These are phyloP conservation scores for Lasioglossum pauxillum DNA, from an alignment of 2,888 invertebrate genomes.

Conservation along the genomic window DNA sequence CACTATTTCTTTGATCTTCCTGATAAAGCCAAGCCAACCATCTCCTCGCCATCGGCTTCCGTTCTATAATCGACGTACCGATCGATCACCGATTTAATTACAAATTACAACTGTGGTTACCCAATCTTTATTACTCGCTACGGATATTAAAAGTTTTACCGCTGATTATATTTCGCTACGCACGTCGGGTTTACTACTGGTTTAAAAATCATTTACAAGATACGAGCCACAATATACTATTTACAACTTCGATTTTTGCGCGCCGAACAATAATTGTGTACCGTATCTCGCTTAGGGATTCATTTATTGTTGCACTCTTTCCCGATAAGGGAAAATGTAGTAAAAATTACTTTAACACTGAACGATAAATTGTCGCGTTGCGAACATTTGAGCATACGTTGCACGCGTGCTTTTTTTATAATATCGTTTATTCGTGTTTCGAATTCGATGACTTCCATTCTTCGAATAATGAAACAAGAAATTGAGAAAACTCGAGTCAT, in stretches of 20 bases:
- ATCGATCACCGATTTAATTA: neutral
- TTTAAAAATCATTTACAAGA: neutral
- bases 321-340: neutral
- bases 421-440: neutral
- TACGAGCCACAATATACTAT: neutral
- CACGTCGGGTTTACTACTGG: neutral
- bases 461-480: neutral
- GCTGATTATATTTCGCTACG: neutral
- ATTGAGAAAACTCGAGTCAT: neutral
- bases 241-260: neutral
- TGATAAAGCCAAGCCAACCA: neutral
- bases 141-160: neutral
- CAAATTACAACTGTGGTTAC: neutral
- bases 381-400: neutral
- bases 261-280: neutral
- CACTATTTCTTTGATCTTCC: constrained; percentile 3
- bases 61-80: neutral
- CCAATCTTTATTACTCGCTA: neutral
- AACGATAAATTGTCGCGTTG: neutral
- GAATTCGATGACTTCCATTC: neutral
- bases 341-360: neutral
- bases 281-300: neutral
- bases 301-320: neutral
- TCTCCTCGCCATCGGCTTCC: neutral
- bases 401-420: neutral